Conservation (phyloP, 2,888 invertebrate genomes). For the Noctua janthe region DNA sequence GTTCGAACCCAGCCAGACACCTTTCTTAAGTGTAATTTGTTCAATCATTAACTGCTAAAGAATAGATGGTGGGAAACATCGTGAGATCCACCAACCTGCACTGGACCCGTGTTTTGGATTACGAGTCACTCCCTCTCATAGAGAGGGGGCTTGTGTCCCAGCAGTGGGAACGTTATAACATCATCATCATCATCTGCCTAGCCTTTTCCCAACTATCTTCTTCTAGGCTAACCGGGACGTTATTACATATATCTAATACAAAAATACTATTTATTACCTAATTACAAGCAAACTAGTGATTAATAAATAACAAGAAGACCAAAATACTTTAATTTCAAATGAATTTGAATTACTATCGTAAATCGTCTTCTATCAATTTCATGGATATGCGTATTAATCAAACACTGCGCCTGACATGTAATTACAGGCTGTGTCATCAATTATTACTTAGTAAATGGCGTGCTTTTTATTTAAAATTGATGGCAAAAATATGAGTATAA, state of each 20-base stretch:
- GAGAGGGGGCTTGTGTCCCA: not conserved
- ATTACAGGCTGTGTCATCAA: constrained; percentile 26
- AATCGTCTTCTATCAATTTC: constrained; percentile 10
- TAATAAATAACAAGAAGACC: not conserved
- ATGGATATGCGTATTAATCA: not conserved
- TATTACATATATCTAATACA: not conserved
- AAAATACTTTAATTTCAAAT: not conserved
- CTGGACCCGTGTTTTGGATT: not conserved
- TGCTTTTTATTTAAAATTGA: not conserved
- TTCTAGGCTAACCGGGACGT: not conserved
- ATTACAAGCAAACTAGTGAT: not conserved
- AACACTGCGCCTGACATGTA: constrained; percentile 34
- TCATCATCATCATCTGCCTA: not conserved
- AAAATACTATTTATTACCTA: not conserved
- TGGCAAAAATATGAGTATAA: not conserved
- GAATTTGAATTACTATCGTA: constrained; percentile 6
- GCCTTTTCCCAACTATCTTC: not conserved
- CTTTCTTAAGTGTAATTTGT: not conserved
- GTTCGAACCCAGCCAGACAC: not conserved
- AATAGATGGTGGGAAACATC: not conserved
- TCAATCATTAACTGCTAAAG: not conserved
- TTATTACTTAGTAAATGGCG: constrained; percentile 11
- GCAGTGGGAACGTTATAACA: not conserved
- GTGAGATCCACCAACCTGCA: not conserved
- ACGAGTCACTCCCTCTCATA: not conserved